phyloP scores from a whole-genome alignment of 2,888 invertebrate species.

The Dicranocentrus wangi region DNA sequence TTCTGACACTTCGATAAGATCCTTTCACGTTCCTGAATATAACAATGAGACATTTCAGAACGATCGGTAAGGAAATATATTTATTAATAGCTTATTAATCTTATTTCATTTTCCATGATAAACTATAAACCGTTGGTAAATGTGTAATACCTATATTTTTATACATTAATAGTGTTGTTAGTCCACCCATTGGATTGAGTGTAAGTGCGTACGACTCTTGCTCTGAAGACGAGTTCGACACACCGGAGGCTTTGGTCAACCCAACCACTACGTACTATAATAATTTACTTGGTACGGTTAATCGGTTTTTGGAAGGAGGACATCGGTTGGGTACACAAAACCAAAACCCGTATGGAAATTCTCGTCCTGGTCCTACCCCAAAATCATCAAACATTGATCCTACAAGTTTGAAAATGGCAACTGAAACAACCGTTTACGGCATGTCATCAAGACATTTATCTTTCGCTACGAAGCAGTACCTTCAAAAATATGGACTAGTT shows the following conservation, averaged over 20 bases:
- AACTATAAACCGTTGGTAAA: too few relatives aligned
- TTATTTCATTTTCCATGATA: too few relatives aligned
- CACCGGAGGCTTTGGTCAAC: background rate
- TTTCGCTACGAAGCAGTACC: slow-evolving; percentile 71
- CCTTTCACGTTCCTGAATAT: slow-evolving; percentile 65
- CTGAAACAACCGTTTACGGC: slow-evolving; percentile 71
- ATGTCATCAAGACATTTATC: slow-evolving; percentile 69
- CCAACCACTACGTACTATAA: slow-evolving; percentile 67
- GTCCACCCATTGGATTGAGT: slow-evolving; percentile 59
- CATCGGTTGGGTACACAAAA: too few relatives aligned
- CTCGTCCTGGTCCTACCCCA: background rate
- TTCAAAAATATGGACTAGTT: slow-evolving; percentile 70
- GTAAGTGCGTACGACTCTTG: slow-evolving; percentile 62
- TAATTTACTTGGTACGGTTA: slow-evolving; percentile 70
- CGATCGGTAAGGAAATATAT: too few relatives aligned
- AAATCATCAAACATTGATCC: too few relatives aligned
- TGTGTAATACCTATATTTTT: too few relatives aligned
- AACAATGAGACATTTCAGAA: too few relatives aligned
- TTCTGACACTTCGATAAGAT: slow-evolving; percentile 61
- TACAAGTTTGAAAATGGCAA: too few relatives aligned
- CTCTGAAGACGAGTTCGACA: slow-evolving; percentile 58
- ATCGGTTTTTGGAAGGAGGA: slow-evolving; percentile 63
- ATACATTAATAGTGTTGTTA: too few relatives aligned
- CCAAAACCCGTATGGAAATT: too few relatives aligned
- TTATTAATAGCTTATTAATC: too few relatives aligned